Base-by-base conservation (phyloP, 1,140 invertebrate species). In the Zaprionus vittiger region DNA sequence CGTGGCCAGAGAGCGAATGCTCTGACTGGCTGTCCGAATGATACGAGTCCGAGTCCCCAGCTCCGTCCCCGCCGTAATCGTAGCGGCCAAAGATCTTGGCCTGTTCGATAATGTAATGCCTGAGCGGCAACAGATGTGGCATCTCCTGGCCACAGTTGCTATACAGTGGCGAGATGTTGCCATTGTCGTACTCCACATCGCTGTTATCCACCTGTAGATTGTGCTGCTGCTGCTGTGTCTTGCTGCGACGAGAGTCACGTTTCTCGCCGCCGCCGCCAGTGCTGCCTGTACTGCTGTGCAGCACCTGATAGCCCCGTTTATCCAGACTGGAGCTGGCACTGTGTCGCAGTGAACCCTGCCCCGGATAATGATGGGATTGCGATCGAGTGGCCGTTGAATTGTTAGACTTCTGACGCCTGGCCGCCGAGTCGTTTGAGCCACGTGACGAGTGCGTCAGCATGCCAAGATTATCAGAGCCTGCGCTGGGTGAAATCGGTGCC, bases 61-160 rank as follows among this genome's bases (percentile, higher is more conserved):
- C 94, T 90, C 81, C 83, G n/a, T 81, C 84, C 1, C 86, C 83
- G 14, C 87, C 82, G 73, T 95, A 95, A 74, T 95, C 94, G 80
- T 96, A 96, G 91, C 95, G 91, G 94, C 96, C 96, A 75, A 95
- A 96, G 6, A 96, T 93, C 92, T 96, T 96, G 0, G 96, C 96
- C 93, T 98, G 96, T 91, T 98, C 97, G 76, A 98, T 94, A 60
- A 98, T 97, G 87, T 98, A 98, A 92, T 98, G 96, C 90, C 98
- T 97, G 62, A 98, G 93, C 4, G 97, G 97, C 81, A 97, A 92
- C 56, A 97, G 93, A 92, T 97, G 96, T 56, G 95, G 94, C 93
- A 95, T 94, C 80, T 95, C 95, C 79, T 94, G 93, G 86, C 96
- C 95, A 94, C 96, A 95, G 92, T 96, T 96, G 65, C 95, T 96